Evolutionary conservation across 2,888 invertebrate genomes (phyloP), one percentile per base, ranked within the genome.

Genomic region (Drosophila nr. perissopoda): DNA sequence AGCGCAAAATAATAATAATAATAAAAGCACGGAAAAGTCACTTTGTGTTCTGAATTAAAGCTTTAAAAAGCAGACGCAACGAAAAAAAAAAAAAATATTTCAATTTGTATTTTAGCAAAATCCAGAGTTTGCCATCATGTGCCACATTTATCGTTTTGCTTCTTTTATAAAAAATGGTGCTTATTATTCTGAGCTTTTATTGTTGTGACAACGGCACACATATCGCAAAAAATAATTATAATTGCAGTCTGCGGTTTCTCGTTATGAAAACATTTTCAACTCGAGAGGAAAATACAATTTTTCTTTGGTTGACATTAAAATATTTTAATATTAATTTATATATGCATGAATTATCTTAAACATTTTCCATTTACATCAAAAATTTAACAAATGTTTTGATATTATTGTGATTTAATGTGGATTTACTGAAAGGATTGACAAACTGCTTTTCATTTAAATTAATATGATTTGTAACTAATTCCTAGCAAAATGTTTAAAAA

Each of bases 161-260:
- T 48, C 46, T 56, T 63, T 60, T 34, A 40, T 60, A 27, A 57
- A 69, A 62, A 48, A 65, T 49, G 49, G 53, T 62, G 62, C 46
- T 64, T 64, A 70, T 67, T 76, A 57, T 76, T 62, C 29, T 27
- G 18, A 51, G 46, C 21, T 48, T 65, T 69, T 80, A 54, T 79
- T 79, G 61, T 73, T 80, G 54, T 79, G 77, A 58, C 70, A 76
- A 46, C 65, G 51, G 36, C 61, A 81, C 49, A 74, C 48, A 67
- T 57, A 51, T 62, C 54, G 62, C 56, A 36, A 31, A 29, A 42
- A 49, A 66, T 38, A 70, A 73, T 76, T 54, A 65, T 79, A 66
- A 76, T 70, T 70, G 60, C 62, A 62, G 67, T 81, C 70, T 81
- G 78, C 60, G 81, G 74, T 77, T 60, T 51, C 42, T 53, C 36